These are phyloP conservation scores for Ctenochaetus hawaiiensis DNA, from an alignment of 2,797 vertebrate species.

Conservation along the genomic window DNA sequence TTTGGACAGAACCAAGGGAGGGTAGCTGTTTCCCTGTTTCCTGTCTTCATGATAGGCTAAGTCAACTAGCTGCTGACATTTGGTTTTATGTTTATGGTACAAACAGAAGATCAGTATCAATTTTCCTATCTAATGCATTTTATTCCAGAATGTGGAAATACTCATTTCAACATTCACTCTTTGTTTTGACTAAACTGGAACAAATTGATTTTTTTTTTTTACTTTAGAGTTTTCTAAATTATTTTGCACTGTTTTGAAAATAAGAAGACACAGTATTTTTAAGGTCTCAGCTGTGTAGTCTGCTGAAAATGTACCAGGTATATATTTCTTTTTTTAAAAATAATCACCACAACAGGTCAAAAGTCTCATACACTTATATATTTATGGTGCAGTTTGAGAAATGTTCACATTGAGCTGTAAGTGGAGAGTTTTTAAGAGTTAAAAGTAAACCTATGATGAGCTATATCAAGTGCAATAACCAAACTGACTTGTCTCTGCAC, in stretches of 20 bases:
- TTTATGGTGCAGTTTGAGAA: not conserved
- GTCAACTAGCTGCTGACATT: not conserved
- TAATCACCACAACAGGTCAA: not conserved
- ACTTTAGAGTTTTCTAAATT: not conserved
- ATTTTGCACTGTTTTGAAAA: not conserved
- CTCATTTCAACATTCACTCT: not conserved
- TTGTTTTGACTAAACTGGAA: not conserved
- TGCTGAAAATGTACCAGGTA: not conserved
- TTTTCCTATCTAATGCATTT: not conserved
- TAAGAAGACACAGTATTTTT: not conserved
- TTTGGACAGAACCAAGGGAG: not conserved
- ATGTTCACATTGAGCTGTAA: not conserved
- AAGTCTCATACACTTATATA: not conserved
- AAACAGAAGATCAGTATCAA: not conserved
- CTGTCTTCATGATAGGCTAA: not conserved
- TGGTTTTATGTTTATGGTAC: not conserved
- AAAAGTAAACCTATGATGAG: not conserved
- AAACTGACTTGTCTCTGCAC: conserved; percentile 4
- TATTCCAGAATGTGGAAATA: not conserved
- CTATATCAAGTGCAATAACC: not conserved
- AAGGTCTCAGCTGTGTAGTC: not conserved
- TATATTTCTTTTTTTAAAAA: not conserved
- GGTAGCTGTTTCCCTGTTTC: not conserved
- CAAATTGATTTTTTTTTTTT: not conserved
- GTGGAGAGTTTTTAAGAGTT: not conserved